Evolutionary conservation across 2,797 vertebrate genomes (phyloP), one percentile per base, ranked within the genome.

Genomic region (Periophthalmus magnuspinnatus): DNA sequence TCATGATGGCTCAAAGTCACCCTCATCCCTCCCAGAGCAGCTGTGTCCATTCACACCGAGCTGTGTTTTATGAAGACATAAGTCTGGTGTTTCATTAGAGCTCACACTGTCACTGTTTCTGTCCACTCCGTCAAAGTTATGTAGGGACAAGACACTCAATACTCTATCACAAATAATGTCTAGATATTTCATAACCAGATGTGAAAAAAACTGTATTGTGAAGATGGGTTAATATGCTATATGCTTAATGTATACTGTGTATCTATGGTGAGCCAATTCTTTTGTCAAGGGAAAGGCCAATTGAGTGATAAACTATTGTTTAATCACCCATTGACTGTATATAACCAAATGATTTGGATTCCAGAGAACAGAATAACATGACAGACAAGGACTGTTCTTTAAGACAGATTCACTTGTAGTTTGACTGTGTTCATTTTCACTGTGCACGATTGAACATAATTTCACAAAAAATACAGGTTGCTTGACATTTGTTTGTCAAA

Each of bases 61-160:
- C 28, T 67, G 68, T 66, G 74, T 66, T 82, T 85, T 79, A 87
- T 82, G 81, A 83, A 86, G 86, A 88, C 86, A 83, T 87, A 84
- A 83, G 86, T 81, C 68, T 76, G 81, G 65, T 85, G 86, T 89
- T 90, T 91, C 82, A 90, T 90, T 89, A 88, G 81, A 64, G 69
- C 71, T 28, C 77, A 76, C 82, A 80, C 73, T 60, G 33, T 70
- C 70, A 16, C 5, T 13, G 57, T 74, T 24, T 60, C 10, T 22
- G 73, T 82, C 76, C 76, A 24, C 45, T 36, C 3, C 8, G 50
- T 32, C 19, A 34, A 47, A 45, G 28, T 72, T 54, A 54, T 67
- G 76, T 57, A 13, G 22, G 55, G 55, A 21, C 24, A 57, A 13
- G 24, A 16, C 55, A 32, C 14, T 13, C 14, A 24, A 28, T 16